phyloP scores from a whole-genome alignment of 2,888 invertebrate species.

The Stenodema calcarata region DNA sequence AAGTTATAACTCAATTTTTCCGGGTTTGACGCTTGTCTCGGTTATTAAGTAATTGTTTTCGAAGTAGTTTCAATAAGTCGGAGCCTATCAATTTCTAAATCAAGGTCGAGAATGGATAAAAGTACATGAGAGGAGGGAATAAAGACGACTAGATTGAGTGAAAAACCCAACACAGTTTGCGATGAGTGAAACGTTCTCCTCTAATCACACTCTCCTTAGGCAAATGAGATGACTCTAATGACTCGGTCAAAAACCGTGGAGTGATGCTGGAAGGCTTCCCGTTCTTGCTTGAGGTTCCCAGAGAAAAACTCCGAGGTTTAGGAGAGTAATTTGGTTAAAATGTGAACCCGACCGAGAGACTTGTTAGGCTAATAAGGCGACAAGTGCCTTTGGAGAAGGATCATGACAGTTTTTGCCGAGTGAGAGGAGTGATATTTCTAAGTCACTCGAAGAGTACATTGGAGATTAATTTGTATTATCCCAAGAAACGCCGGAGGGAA shows the following conservation, averaged over 20 bases:
- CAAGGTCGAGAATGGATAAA: too few relatives aligned
- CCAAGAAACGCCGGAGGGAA: background rate
- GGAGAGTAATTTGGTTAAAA: constrained; percentile 38
- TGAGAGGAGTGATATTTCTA: background rate
- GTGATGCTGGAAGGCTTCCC: constrained; percentile 8
- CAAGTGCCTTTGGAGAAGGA: constrained; percentile 16
- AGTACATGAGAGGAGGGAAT: too few relatives aligned
- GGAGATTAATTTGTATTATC: constrained; percentile 25
- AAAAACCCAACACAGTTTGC: background rate
- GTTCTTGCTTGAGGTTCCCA: background rate
- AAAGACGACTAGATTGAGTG: too few relatives aligned
- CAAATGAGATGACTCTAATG: constrained; percentile 45
- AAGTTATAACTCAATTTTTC: too few relatives aligned
- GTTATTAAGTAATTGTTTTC: too few relatives aligned
- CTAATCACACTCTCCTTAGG: constrained; percentile 41
- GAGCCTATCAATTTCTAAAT: too few relatives aligned
- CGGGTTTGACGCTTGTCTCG: too few relatives aligned
- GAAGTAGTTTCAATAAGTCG: too few relatives aligned
- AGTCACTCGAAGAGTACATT: constrained; percentile 18
- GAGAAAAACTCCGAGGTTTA: constrained; percentile 28
- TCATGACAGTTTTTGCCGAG: constrained; percentile 2
- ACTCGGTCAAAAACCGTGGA: constrained; percentile 31
- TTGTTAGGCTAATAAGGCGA: constrained; percentile 40
- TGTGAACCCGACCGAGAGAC: constrained; percentile 24
- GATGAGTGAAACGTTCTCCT: background rate